Base-by-base conservation (phyloP, 1,140 invertebrate genomes). In the Meloidogyne floridensis region DNA sequence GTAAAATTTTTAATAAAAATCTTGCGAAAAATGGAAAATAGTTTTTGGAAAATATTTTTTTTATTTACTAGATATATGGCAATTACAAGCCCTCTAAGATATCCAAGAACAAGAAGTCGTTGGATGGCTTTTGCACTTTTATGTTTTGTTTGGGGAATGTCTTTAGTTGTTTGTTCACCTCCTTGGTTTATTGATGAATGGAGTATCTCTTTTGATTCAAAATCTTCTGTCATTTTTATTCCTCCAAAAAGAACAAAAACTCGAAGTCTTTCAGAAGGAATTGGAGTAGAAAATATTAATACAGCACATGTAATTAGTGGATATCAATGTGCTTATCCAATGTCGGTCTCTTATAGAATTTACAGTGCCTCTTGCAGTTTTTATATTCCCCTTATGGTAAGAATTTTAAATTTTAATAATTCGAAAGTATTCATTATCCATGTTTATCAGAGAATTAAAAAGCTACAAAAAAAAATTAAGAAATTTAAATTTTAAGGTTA, bases 61-160 rank as follows among this genome's bases (percentile, higher is more conserved):
- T 70, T 65, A 18, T 0, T 69, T 20, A 1, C 7, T 32, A 79
- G 77, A 42, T 92, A 92, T 86, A 91, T 92, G 84, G 91, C 92
- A 15, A 92, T 92, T 74, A 92, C 91, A 13, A 87, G 90, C 73
- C 92, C 92, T 18, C 90, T 92, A 56, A 88, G 91, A 80, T 92
- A 92, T 83, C 91, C 91, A 70, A 90, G 91, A 84, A 92, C 91
- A 76, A 86, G 87, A 71, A 89, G 88, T 82, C 85, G 86, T 10
- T 82, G 81, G 70, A 89, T 89, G 87, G 88, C 88, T 20, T 84
- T 82, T 59, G 86, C 83, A 1, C 80, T 89, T 5, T 73, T 89
- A 18, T 81, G 86, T 65, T 85, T 87, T 76, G 81, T 88, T 11
- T 88, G 86, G 86, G 81, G 84, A 9, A 80, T 88, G 59, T 86